These are phyloP conservation scores for Botia almorhae DNA, from an alignment of 2,797 vertebrate species.

Conservation along the genomic window DNA sequence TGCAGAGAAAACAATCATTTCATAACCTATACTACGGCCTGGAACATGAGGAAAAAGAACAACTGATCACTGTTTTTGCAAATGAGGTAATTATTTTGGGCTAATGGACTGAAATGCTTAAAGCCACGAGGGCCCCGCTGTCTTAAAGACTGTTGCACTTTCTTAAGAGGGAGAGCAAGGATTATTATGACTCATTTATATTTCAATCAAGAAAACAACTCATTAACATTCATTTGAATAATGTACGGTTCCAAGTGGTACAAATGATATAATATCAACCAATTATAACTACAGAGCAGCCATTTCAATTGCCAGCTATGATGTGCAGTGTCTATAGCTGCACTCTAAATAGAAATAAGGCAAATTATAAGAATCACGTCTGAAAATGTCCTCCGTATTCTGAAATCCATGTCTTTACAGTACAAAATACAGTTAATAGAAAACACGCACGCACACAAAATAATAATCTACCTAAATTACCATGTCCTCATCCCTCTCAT, in stretches of 20 bases:
- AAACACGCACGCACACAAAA: constrained; percentile 30
- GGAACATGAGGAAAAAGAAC: constrained; percentile 21
- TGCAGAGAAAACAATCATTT: constrained; percentile 16
- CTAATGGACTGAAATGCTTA: constrained; percentile 62
- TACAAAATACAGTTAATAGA: constrained; percentile 22
- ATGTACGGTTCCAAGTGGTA: constrained; percentile 40
- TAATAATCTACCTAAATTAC: constrained; percentile 43
- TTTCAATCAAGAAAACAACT: constrained; percentile 55
- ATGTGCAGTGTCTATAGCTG: background rate
- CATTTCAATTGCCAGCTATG: constrained; percentile 37
- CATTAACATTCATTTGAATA: constrained; percentile 49
- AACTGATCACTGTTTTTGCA: constrained; percentile 61
- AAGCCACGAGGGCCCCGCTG: constrained; percentile 51
- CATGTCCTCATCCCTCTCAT: constrained; percentile 44
- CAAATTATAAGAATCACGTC: no score
- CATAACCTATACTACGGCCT: constrained; percentile 45
- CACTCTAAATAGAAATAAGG: background rate
- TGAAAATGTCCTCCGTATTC: background rate
- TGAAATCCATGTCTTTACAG: background rate
- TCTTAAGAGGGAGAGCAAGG: constrained; percentile 40
- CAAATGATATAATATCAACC: constrained; percentile 41
- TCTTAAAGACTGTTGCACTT: constrained; percentile 36
- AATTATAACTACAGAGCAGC: constrained; percentile 36
- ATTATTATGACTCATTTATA: constrained; percentile 55
- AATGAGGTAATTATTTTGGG: constrained; percentile 59